Percentiles rank a stretch among this genome's conserved stretches.
Evolutionary conservation across 2,888 invertebrate species (phyloP).

Genomic region (Ectemnius cavifrons): DNA sequence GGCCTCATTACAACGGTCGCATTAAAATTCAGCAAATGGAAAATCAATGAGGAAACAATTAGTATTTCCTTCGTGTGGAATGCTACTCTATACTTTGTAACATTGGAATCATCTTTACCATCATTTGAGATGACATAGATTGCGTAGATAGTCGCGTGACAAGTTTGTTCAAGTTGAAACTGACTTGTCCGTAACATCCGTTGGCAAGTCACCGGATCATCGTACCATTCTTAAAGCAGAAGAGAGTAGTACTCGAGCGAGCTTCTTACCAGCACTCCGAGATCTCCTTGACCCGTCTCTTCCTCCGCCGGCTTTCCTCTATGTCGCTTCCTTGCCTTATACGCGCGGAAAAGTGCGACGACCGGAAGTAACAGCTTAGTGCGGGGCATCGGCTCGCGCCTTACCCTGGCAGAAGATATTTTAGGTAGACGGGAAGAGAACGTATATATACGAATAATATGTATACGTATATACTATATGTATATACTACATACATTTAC

Average conservation of each 20-base stretch:
- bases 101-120: no score
- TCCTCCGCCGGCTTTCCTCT: background rate
- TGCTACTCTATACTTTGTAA: no score
- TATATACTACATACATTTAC: slow-evolving; percentile 22
- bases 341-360: slow-evolving; percentile 43
- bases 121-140: slow-evolving; percentile 15
- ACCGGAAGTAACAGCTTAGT: slow-evolving; percentile 49
- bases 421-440: background rate
- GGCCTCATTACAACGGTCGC: no score
- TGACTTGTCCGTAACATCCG: no score
- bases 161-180: background rate
- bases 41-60: no score
- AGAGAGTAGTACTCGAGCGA: slow-evolving; percentile 9
- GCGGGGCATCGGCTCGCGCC: slow-evolving; percentile 12
- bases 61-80: no score
- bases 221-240: slow-evolving; percentile 12
- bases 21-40: no score
- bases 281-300: background rate
- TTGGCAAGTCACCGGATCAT: slow-evolving; percentile 24
- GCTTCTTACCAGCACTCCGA: background rate
- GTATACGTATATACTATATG: slow-evolving; percentile 21
- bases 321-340: slow-evolving; percentile 23
- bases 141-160: slow-evolving; percentile 28
- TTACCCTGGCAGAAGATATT: slow-evolving; percentile 40
- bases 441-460: background rate